Evolutionary conservation across 2,113 vertebrate genomes (phyloP), one percentile per base, ranked within the genome.

Genomic region (Podarcis raffonei): DNA sequence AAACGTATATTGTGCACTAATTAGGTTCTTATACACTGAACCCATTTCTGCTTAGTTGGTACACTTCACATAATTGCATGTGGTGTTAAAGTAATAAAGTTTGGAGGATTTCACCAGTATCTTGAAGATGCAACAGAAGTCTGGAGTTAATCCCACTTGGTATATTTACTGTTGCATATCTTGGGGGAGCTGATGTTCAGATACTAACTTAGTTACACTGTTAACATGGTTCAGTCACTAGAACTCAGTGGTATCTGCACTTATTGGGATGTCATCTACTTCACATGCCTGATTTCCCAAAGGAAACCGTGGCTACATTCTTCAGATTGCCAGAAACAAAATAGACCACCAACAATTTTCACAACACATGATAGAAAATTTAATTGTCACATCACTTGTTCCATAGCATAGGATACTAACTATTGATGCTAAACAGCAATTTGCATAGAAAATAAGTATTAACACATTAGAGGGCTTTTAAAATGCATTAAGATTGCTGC

Each of bases 41-140:
- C 62, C 30, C 81, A 32, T 93, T 82, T 39, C 62, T 85, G 88
- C 93, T 91, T 83, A 84, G 3, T 30, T 89, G 84, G 35, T 89
- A 80, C 32, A 53, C 13, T 68, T 86, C 72, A 57, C 13, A 39
- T 90, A 90, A 83, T 32, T 83, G 79, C 84, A 83, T 86, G 62
- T 23, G 42, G 69, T 66, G 39, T 66, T 69, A 84, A 78, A 79
- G 66, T 66, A 81, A n/a, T 32, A 83, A 72, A 25, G 3, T 42
- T 65, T 88, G 59, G 12, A 75, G 35, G 79, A 37, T 25, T 68
- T 71, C n/a, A 83, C 12, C 27, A 62, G 15, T 65, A 39, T 78
- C 9, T 57, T n/a, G 25, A 4, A 27, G 25, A 37, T 37, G 18
- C n/a, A 35, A 68, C 16, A 68, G 57, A 77, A 86, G 13, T 11